Base-by-base conservation (phyloP, 2,113 vertebrate genomes). In the Hyperopisus bebe region DNA sequence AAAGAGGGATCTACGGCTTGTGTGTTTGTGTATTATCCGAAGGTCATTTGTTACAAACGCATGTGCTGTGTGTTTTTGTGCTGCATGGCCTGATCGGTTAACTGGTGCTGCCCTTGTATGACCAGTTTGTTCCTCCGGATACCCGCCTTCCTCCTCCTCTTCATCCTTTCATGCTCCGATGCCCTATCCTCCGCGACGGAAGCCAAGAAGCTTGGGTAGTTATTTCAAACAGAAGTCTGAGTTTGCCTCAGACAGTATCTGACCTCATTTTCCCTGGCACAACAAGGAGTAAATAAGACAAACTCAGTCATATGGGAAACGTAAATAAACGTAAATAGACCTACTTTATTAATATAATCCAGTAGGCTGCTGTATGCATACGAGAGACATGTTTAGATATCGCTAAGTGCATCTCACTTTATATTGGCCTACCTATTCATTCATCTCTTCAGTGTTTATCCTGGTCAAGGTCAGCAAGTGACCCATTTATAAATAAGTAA, bases 11-110 rank as follows among this genome's bases (percentile, higher is more conserved):
- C 70, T 48, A 35, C 48, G 42, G 31, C 44, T 90, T 90, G 74
- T 88, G 86, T 91, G 90, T 92, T 93, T 88, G 47, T 90, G 89
- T 90, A 87, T 74, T 88, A 90, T 89, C 74, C 83, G 87, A 91
- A 91, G 84, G 88, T 91, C 35, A 19, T 84, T 89, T 82, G 90
- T 90, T 92, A 82, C 44, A 80, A 89, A 89, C 55, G 84, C 80
- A 85, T 80, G 53, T 85, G 53, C 48, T 89, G 21, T 50, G 19
- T 74, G 39, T 19, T 11, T 55, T 42, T 21, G 51, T 53, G 53
- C 51, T 62, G 35, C 15, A 11, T 44, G 62, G 55, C 2, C 39
- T 44, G 13, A 21, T 88, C 8, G 19, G 17, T 51, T 31, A 51
- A 51, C 27, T 55, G n/a, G 31, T 15, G 39, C 55, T 44, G 58